Evolutionary conservation across 2,888 invertebrate genomes (phyloP).

Genomic region (Dascillus cervinus): DNA sequence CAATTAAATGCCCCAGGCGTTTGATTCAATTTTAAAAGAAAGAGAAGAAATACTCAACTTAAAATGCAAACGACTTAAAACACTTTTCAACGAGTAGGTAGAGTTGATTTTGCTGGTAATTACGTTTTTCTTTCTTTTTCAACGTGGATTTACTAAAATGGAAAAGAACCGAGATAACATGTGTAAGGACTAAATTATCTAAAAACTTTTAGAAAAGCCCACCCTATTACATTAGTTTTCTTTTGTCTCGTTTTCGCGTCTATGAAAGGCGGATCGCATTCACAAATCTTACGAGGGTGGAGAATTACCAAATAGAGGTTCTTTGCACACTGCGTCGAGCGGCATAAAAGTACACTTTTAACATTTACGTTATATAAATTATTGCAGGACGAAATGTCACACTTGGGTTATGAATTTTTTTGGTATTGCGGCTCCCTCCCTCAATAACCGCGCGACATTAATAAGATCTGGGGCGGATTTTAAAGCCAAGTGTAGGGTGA

Average conservation of each 20-base stretch:
- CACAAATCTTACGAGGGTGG: slow-evolving; percentile 5
- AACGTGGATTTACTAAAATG: no score
- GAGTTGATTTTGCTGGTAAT: no score
- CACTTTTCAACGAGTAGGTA: no score
- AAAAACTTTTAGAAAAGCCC: slow-evolving; percentile 3
- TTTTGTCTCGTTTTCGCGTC: slow-evolving; percentile 13
- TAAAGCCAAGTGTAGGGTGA: slow-evolving; percentile 8
- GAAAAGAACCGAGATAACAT: no score
- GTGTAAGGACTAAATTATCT: slow-evolving; percentile 8
- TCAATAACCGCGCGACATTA: slow-evolving; percentile 19
- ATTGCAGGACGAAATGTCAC: no score
- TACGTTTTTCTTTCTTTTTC: no score
- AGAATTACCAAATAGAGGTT: background rate
- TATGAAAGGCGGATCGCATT: slow-evolving; percentile 6
- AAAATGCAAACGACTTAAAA: no score
- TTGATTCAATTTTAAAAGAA: no score
- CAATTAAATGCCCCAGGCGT: no score
- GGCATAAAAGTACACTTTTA: slow-evolving; percentile 8
- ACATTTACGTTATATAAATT: slow-evolving; percentile 2
- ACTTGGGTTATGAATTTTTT: no score
- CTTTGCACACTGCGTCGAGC: slow-evolving; percentile 9
- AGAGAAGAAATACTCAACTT: no score
- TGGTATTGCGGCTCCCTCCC: no score
- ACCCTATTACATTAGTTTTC: slow-evolving; percentile 11
- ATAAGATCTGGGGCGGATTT: slow-evolving; percentile 16